Evolutionary conservation across 2,888 invertebrate species (phyloP).

Genomic region (Linnaemya vulpina): DNA sequence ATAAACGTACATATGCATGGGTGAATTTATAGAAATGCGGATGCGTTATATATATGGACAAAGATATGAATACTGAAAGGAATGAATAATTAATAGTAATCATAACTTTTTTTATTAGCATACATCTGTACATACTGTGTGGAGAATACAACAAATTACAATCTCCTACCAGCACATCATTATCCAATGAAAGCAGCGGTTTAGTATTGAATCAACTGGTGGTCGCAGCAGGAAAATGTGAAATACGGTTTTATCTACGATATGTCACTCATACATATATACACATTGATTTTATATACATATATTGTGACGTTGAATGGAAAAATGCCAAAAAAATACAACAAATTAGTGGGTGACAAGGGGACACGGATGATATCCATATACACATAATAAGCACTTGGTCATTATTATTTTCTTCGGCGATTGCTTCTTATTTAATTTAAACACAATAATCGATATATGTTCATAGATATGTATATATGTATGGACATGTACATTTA

Average conservation of each 20-base stretch:
- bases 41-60: not conserved
- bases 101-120: too few relatives aligned
- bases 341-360: slow-evolving; percentile 64
- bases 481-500: not conserved
- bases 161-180: slow-evolving; percentile 35
- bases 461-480: not conserved
- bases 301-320: slow-evolving; percentile 68
- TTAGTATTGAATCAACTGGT: slow-evolving; percentile 64
- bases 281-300: slow-evolving; percentile 41
- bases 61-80: not conserved
- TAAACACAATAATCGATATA: slow-evolving; percentile 33
- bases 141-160: slow-evolving; percentile 48
- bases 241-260: slow-evolving; percentile 33
- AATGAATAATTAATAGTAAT: not conserved
- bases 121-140: slow-evolving; percentile 14
- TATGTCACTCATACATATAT: not conserved
- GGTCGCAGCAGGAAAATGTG: slow-evolving; percentile 57
- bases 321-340: slow-evolving; percentile 66
- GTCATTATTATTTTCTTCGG: slow-evolving; percentile 31
- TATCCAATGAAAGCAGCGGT: slow-evolving; percentile 52
- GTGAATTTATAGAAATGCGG: too few relatives aligned
- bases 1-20: not conserved
- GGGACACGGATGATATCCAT: slow-evolving; percentile 56
- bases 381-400: slow-evolving; percentile 28
- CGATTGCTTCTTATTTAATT: not conserved